phyloP scores from a whole-genome alignment of 2,888 invertebrate species.

The Julus scandinavius region DNA sequence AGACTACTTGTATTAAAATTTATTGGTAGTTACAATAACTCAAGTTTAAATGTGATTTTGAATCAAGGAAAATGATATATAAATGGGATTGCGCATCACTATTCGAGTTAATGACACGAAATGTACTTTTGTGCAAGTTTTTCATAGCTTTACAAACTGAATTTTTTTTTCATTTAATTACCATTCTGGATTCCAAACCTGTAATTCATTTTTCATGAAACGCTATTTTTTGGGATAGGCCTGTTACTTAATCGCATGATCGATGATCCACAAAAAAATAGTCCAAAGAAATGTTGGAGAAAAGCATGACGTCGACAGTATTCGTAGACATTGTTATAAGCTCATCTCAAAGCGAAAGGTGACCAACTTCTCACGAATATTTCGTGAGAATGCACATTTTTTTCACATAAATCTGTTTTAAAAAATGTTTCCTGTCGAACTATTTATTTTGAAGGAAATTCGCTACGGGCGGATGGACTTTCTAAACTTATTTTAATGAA shows the following conservation, averaged over 20 bases:
- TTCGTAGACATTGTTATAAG: neutral
- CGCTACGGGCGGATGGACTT: neutral
- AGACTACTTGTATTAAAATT: neutral
- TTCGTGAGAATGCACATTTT: neutral
- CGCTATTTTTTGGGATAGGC: neutral
- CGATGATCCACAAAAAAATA: neutral
- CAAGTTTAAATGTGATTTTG: neutral
- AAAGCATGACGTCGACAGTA: neutral
- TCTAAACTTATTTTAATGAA: constrained; percentile 24
- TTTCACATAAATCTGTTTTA: neutral
- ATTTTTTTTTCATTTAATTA: constrained; percentile 9
- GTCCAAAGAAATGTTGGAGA: neutral
- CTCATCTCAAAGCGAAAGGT: constrained; percentile 13
- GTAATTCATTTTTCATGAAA: constrained; percentile 19
- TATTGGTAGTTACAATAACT: no score
- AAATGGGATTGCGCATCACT: neutral
- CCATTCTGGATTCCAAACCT: neutral
- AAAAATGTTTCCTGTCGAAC: constrained; percentile 21
- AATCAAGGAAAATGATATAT: neutral
- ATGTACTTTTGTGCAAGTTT: neutral
- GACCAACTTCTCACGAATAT: constrained; percentile 39
- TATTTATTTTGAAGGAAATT: constrained; percentile 27
- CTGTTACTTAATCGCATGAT: neutral
- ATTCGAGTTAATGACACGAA: neutral
- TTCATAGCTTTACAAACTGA: neutral